Evolutionary conservation across 2,888 invertebrate species (phyloP).

Genomic region (Sipunculus nudus): DNA sequence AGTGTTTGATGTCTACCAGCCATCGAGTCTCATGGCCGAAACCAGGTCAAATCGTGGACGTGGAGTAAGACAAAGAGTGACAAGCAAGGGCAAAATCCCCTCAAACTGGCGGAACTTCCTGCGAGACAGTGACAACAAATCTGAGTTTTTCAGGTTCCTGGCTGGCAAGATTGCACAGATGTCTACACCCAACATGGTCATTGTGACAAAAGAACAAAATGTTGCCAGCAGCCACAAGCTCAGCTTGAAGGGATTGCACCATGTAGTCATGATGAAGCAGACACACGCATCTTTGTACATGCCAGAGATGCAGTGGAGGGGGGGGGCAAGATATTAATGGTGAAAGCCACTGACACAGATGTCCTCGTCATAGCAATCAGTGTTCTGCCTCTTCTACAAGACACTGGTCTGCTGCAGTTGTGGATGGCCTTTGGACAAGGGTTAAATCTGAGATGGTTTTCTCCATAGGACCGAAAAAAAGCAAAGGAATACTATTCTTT

Average conservation of each 20-base stretch:
- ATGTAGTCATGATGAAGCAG: slow-evolving; percentile 37
- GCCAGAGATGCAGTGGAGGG: slow-evolving; percentile 15
- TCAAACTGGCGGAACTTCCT: slow-evolving; percentile 31
- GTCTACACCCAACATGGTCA: slow-evolving; percentile 14
- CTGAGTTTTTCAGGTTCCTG: slow-evolving; percentile 33
- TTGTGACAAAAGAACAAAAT: slow-evolving; percentile 31
- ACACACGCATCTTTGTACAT: slow-evolving; percentile 29
- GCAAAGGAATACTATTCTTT: slow-evolving; percentile 30
- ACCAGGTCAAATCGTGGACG: slow-evolving; percentile 23
- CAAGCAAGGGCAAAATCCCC: slow-evolving; percentile 23
- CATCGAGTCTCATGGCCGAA: slow-evolving; percentile 22
- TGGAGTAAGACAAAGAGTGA: slow-evolving; percentile 24
- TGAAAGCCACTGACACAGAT: slow-evolving; percentile 23
- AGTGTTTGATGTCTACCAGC: slow-evolving; percentile 28
- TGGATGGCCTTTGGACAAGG: slow-evolving; percentile 39
- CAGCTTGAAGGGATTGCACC: slow-evolving; percentile 7
- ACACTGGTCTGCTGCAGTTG: slow-evolving; percentile 24
- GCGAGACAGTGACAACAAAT: slow-evolving; percentile 26
- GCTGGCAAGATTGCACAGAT: slow-evolving; percentile 23
- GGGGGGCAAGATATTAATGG: slow-evolving; percentile 15
- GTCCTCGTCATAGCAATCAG: slow-evolving; percentile 16
- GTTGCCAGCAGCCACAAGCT: slow-evolving; percentile 13
- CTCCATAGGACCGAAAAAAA: slow-evolving; percentile 28
- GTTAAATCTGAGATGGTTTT: slow-evolving; percentile 29
- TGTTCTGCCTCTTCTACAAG: slow-evolving; percentile 10